A percentile compares a stretch with the other conserved stretches of the same genome.
Evolutionary conservation across 2,888 invertebrate genomes (phyloP).

Genomic region (Agelastica alni): DNA sequence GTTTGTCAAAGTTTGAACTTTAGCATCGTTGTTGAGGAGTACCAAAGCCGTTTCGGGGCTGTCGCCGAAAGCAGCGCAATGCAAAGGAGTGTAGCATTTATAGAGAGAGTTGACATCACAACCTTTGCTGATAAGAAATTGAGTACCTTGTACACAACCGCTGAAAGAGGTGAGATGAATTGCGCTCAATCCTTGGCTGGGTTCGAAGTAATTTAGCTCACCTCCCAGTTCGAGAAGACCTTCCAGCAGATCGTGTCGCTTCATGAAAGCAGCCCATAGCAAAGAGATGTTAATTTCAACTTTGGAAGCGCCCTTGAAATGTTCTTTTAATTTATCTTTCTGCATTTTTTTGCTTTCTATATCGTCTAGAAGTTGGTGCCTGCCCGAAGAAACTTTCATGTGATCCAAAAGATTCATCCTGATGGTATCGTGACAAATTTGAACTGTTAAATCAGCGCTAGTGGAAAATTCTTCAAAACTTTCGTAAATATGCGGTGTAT

Average conservation of each 20-base stretch:
- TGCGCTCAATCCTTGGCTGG: slow-evolving; percentile 72
- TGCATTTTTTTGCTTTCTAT: slow-evolving; percentile 71
- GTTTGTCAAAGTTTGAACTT: slow-evolving; percentile 68
- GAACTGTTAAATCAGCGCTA: slow-evolving; percentile 67
- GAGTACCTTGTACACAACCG: slow-evolving; percentile 73
- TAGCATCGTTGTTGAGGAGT: slow-evolving; percentile 73
- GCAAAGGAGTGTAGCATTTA: slow-evolving; percentile 79
- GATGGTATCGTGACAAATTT: slow-evolving; percentile 74
- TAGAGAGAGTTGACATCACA: slow-evolving; percentile 71
- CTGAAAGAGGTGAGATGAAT: slow-evolving; percentile 79
- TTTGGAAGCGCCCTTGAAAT: slow-evolving; percentile 63
- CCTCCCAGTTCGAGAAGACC: slow-evolving; percentile 70
- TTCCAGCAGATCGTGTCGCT: slow-evolving; percentile 68
- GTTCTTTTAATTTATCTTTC: slow-evolving; percentile 60
- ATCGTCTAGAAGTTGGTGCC: slow-evolving; percentile 71
- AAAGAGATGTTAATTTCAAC: slow-evolving; percentile 73
- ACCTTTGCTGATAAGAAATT: slow-evolving; percentile 69
- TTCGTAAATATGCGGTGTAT: slow-evolving; percentile 80
- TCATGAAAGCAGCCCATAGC: slow-evolving; percentile 76
- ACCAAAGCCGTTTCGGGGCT: slow-evolving; percentile 79
- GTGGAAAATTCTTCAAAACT: slow-evolving; percentile 72
- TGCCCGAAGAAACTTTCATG: slow-evolving; percentile 70
- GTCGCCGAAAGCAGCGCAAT: slow-evolving; percentile 89
- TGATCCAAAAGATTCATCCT: slow-evolving; percentile 75
- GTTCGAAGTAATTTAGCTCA: slow-evolving; percentile 71